A percentile compares a stretch with the other conserved stretches of the same genome.
phyloP scores from a whole-genome alignment of 2,888 invertebrate species.

The Silvanus unidentatus region DNA sequence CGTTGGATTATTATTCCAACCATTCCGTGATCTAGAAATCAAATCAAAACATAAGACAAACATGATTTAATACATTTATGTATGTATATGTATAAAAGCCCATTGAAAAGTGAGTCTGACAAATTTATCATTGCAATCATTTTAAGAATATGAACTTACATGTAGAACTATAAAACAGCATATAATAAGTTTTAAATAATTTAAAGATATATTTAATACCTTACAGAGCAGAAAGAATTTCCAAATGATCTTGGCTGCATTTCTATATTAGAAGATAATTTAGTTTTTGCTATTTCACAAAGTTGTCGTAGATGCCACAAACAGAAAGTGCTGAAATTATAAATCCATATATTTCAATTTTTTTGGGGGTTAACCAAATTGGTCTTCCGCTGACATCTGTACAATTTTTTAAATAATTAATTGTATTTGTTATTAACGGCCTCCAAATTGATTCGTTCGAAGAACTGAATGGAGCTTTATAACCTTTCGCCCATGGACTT shows the following conservation, averaged over 20 bases:
- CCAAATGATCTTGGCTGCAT: constrained; percentile 8
- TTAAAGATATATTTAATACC: constrained; percentile 4
- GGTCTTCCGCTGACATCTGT: constrained; percentile 7
- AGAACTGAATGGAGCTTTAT: constrained; percentile 11
- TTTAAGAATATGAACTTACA: no score
- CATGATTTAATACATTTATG: no score
- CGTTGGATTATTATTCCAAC: constrained; percentile 6
- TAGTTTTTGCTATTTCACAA: background rate
- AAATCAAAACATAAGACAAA: no score
- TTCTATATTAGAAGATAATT: constrained; percentile 6
- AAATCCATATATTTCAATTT: constrained; percentile 13
- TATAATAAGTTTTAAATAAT: no score
- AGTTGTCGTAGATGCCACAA: constrained; percentile 5
- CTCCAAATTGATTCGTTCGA: constrained; percentile 12
- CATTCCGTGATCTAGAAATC: constrained; percentile 6
- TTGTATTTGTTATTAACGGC: constrained; percentile 5
- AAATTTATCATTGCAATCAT: no score
- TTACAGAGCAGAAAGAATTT: constrained; percentile 9
- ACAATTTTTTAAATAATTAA: constrained; percentile 8
- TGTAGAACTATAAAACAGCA: no score
- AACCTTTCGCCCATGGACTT: constrained; percentile 11
- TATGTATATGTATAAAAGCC: background rate
- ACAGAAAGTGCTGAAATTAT: background rate
- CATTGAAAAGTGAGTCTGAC: no score
- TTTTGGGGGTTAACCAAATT: constrained; percentile 6